Conservation (phyloP, 2,797 vertebrate species). For the Danio kyathit region DNA sequence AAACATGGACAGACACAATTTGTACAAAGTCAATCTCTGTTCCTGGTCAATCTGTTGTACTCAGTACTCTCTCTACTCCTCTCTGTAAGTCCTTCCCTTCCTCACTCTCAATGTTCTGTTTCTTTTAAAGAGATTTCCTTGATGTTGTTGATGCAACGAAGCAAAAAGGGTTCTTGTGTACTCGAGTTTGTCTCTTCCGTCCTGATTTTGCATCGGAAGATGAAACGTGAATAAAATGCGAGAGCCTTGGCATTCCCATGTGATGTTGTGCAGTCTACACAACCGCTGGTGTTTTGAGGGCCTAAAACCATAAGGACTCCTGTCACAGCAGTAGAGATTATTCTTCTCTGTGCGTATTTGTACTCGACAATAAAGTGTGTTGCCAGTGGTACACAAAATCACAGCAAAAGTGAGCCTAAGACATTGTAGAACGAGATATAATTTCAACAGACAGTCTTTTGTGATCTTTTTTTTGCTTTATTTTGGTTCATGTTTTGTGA, state of each 20-base stretch:
- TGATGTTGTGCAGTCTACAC: slow-evolving; percentile 51
- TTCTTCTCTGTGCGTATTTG: slow-evolving; percentile 66
- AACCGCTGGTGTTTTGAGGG: slow-evolving; percentile 68
- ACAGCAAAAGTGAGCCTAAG: slow-evolving; percentile 8
- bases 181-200: slow-evolving; percentile 64
- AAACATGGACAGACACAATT: slow-evolving; percentile 72
- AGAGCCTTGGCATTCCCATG: slow-evolving; percentile 63
- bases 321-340: slow-evolving; percentile 60
- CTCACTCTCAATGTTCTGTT: slow-evolving; percentile 62
- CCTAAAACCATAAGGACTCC: slow-evolving; percentile 55
- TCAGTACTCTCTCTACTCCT: slow-evolving; percentile 56
- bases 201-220: slow-evolving; percentile 48
- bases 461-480: neutral
- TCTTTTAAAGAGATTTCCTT: slow-evolving; percentile 60
- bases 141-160: slow-evolving; percentile 66
- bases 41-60: slow-evolving; percentile 74
- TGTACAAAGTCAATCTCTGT: slow-evolving; percentile 77
- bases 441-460: neutral
- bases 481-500: neutral
- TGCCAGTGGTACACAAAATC: slow-evolving; percentile 33
- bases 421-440: slow-evolving; percentile 7
- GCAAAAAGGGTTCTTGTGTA: slow-evolving; percentile 69
- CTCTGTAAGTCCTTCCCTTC: slow-evolving; percentile 46
- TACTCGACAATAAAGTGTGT: slow-evolving; percentile 65
- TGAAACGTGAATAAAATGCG: slow-evolving; percentile 23